A percentile compares a stretch with the other conserved stretches of the same genome.
phyloP scores from a whole-genome alignment of 2,113 vertebrate genomes.

The Crotalus helleri region DNA sequence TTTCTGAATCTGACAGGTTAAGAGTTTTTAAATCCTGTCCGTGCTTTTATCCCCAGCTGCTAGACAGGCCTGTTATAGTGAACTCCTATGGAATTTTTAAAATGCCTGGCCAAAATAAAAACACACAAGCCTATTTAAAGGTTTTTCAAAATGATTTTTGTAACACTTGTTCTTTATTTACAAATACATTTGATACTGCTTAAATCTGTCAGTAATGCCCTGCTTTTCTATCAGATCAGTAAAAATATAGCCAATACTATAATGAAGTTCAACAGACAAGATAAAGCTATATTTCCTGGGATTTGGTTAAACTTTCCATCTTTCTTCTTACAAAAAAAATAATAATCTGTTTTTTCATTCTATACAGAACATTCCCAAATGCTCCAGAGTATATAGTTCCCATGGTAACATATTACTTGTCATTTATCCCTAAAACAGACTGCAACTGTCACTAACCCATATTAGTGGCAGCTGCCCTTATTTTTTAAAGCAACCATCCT shows the following conservation, averaged over 20 bases:
- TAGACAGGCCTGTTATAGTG: neutral
- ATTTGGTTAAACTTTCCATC: neutral
- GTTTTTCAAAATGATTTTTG: neutral
- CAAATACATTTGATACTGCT: neutral
- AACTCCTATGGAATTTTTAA: neutral
- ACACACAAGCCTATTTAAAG: neutral
- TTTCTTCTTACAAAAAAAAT: neutral
- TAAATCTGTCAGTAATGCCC: neutral
- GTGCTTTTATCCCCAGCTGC: neutral
- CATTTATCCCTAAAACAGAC: neutral
- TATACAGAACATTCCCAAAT: neutral
- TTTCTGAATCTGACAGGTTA: neutral
- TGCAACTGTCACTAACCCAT: neutral
- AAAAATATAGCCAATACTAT: neutral
- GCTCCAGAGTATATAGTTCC: neutral
- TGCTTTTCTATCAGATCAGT: neutral
- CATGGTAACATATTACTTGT: neutral
- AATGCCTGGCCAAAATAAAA: neutral
- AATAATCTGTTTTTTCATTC: too few species aligned
- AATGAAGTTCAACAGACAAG: neutral
- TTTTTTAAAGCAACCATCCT: neutral
- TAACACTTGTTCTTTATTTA: neutral
- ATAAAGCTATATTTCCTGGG: neutral
- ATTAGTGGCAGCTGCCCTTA: neutral
- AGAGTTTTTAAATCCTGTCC: neutral